phyloP scores from a whole-genome alignment of 2,113 vertebrate genomes.

The Nanorana parkeri region DNA sequence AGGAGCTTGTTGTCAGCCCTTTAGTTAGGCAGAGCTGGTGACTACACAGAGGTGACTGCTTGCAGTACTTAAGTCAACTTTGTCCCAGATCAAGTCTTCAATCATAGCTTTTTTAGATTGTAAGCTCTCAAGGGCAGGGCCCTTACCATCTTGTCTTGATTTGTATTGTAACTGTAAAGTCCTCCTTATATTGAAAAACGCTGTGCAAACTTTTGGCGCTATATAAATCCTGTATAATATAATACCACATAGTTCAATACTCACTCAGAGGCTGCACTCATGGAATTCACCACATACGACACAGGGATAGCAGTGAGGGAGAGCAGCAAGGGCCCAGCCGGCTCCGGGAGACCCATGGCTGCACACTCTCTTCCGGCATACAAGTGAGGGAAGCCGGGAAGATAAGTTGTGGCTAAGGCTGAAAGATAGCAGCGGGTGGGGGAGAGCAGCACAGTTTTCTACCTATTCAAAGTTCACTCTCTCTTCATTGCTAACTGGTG shows the following conservation, averaged over 20 bases:
- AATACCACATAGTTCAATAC: slow-evolving; percentile 63
- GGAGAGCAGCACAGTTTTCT: neutral
- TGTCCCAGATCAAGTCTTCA: no score
- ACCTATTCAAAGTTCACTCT: slow-evolving; percentile 38
- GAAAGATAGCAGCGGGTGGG: neutral
- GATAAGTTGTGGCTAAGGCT: neutral
- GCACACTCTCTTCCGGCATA: neutral
- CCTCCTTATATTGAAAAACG: no score
- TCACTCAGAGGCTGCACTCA: slow-evolving; percentile 80
- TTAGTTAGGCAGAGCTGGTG: no score
- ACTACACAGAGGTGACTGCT: no score
- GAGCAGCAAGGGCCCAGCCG: slow-evolving; percentile 74
- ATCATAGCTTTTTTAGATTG: no score
- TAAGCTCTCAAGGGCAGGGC: no score
- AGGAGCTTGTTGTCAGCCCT: no score
- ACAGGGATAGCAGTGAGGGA: slow-evolving; percentile 81
- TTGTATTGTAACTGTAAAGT: no score
- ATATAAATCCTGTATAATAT: no score
- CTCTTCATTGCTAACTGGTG: neutral
- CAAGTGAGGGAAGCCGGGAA: neutral
- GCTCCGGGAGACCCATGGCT: slow-evolving; percentile 76
- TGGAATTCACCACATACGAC: slow-evolving; percentile 75
- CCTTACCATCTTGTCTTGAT: no score
- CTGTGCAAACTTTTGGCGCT: no score
- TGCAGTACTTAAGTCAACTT: no score